phyloP scores from a whole-genome alignment of 2,888 invertebrate species.

The Anthrax anthrax region DNA sequence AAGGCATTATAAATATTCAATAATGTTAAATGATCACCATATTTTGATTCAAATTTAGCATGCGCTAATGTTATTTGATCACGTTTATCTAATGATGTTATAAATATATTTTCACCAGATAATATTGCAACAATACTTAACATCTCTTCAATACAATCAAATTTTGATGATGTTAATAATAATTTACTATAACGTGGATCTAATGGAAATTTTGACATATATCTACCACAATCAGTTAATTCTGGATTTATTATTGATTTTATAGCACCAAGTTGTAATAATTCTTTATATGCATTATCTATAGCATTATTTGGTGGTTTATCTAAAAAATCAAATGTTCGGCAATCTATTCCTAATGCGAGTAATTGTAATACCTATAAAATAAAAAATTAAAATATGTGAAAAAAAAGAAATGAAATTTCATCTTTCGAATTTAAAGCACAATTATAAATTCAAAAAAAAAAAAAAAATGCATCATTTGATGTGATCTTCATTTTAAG shows the following conservation, averaged over 20 bases:
- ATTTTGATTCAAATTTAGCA: conserved; percentile 66
- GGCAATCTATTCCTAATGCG: conserved; percentile 67
- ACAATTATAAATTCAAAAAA: neutral
- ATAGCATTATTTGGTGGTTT: conserved; percentile 62
- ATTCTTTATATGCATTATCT: conserved; percentile 45
- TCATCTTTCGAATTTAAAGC: too few relatives aligned
- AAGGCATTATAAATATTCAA: conserved; percentile 78
- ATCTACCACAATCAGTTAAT: conserved; percentile 63
- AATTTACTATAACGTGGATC: conserved; percentile 81
- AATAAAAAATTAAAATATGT: conserved; percentile 31
- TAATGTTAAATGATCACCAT: conserved; percentile 85
- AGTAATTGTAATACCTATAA: conserved; percentile 70
- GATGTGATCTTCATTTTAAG: neutral
- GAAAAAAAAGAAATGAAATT: too few relatives aligned
- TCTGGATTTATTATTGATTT: conserved; percentile 42
- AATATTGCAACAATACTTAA: conserved; percentile 75
- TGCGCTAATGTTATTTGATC: conserved; percentile 58
- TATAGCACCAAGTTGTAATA: conserved; percentile 58
- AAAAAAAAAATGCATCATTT: neutral
- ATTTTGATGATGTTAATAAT: conserved; percentile 59
- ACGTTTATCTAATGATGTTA: conserved; percentile 49
- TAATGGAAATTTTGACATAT: conserved; percentile 82
- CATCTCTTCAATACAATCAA: conserved; percentile 63
- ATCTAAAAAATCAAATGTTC: conserved; percentile 81
- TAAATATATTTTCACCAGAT: conserved; percentile 76